Evolutionary conservation across 1,140 invertebrate genomes (phyloP), one percentile per base, ranked within the genome.

Genomic region (Wasmannia auropunctata): DNA sequence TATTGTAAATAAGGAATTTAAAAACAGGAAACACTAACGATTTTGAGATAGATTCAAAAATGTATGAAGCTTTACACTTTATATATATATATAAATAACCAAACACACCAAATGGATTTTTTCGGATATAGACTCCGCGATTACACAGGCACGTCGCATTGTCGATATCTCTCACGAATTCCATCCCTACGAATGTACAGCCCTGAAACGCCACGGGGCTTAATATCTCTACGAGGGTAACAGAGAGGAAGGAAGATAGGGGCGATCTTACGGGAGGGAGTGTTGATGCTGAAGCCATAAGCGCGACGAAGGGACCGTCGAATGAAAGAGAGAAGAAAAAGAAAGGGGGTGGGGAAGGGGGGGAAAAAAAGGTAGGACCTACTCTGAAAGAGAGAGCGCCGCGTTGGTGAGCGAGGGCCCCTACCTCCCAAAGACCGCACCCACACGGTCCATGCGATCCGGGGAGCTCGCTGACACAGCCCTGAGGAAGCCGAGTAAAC

Each of bases 361-460:
- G n/a, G n/a, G 10, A 54, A 51, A 88, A 90, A 87, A 83, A 80
- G 77, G 46, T 86, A 92, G 91, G 86, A 90, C 81, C 91, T 92
- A 88, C 87, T 87, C 88, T 79, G 75, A 34, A 43, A 80, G 34
- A 34, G 34, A 89, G 77, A 72, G 81, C 34, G 40, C n/a, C n/a
- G 70, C 14, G 14, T 37, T 11, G 34, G 31, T 51, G 3, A 67
- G 56, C 19, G 51, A 51, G 22, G 43, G 74, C 91, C 91, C 88
- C 92, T 92, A 91, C 92, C 86, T 91, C 79, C 51, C 85, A 91
- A 87, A 93, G 91, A 89, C 92, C 92, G 92, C 92, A 91, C 93
- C 93, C 92, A 93, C 91, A 90, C 91, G 80, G 86, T 89, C 86
- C 85, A 88, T 86, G 34, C 69, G 84, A 88, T 87, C 88, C 87